These are phyloP conservation scores for Apostichopus leukothele DNA, from an alignment of 53 echinoderm and acorn worm genomes.

Conservation along the genomic window DNA sequence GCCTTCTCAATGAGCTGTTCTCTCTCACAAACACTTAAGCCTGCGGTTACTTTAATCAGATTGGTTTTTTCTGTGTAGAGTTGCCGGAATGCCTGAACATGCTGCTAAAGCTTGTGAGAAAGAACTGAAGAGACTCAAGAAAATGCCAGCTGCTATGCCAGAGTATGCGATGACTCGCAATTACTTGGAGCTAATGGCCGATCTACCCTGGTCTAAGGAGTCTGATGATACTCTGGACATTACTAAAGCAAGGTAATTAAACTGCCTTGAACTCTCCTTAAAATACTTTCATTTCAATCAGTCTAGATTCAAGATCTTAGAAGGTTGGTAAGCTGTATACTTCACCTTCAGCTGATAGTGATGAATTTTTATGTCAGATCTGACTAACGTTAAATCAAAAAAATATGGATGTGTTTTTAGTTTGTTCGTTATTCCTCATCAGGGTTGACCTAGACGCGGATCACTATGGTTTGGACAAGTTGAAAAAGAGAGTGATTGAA, in stretches of 20 bases:
- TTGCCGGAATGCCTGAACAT: slow-evolving; percentile 86
- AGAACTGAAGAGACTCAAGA: slow-evolving; percentile 90
- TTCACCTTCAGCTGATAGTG: too few relatives aligned
- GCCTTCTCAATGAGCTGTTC: too few relatives aligned
- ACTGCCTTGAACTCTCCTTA: not conserved
- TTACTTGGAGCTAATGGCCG: slow-evolving; percentile 95
- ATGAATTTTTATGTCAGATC: slow-evolving; percentile 36
- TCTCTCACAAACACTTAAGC: too few relatives aligned
- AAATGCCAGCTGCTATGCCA: slow-evolving; percentile 94
- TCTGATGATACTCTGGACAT: slow-evolving; percentile 87
- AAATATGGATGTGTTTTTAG: not conserved
- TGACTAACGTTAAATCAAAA: not conserved
- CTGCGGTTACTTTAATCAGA: not conserved
- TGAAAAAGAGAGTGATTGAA: slow-evolving; percentile 90
- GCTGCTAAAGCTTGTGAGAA: slow-evolving; percentile 85
- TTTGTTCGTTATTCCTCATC: not conserved
- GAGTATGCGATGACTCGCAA: slow-evolving; percentile 92
- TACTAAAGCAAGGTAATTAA: slow-evolving; percentile 77
- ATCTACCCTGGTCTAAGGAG: slow-evolving; percentile 95
- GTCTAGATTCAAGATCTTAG: too few relatives aligned
- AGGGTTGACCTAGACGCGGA: slow-evolving; percentile 87
- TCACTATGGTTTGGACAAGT: slow-evolving; percentile 89
- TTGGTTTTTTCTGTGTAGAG: slow-evolving; percentile 38
- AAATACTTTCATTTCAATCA: too few relatives aligned
- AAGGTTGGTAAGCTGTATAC: too few relatives aligned